Evolutionary conservation across 2,113 vertebrate species (phyloP).

Genomic region (Chloroceryle aenea): DNA sequence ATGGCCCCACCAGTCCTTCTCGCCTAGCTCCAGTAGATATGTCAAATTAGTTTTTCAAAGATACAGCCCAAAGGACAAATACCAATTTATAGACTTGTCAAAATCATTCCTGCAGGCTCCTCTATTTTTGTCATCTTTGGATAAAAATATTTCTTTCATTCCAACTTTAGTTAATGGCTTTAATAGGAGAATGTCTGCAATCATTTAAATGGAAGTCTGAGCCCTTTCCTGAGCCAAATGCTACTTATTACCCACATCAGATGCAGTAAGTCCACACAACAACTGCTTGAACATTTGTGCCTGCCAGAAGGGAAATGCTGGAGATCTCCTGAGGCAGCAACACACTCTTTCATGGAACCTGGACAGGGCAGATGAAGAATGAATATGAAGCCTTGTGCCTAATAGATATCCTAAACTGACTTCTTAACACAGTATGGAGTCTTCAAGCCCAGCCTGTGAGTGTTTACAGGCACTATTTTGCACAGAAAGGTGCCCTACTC

Average conservation of each 20-base stretch:
- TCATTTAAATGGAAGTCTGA: background rate
- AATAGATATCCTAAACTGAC: background rate
- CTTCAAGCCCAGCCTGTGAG: background rate
- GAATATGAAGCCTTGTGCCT: background rate
- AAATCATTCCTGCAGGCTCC: background rate
- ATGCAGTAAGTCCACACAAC: background rate
- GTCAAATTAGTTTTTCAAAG: background rate
- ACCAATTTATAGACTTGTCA: background rate
- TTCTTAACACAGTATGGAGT: background rate
- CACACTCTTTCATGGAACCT: background rate
- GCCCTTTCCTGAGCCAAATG: background rate
- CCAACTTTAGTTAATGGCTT: background rate
- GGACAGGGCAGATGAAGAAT: background rate
- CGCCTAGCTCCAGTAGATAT: background rate
- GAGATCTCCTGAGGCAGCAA: background rate
- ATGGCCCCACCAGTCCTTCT: background rate
- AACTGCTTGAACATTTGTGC: background rate
- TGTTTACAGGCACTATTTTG: background rate
- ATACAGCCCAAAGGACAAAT: background rate
- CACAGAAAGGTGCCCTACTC: background rate
- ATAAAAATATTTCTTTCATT: background rate
- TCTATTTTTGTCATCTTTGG: background rate
- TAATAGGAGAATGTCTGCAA: background rate
- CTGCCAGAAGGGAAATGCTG: background rate
- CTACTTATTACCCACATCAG: background rate